These are phyloP conservation scores for Hypotaenidia philippensis DNA, from an alignment of 2,797 vertebrate genomes.

Conservation along the genomic window DNA sequence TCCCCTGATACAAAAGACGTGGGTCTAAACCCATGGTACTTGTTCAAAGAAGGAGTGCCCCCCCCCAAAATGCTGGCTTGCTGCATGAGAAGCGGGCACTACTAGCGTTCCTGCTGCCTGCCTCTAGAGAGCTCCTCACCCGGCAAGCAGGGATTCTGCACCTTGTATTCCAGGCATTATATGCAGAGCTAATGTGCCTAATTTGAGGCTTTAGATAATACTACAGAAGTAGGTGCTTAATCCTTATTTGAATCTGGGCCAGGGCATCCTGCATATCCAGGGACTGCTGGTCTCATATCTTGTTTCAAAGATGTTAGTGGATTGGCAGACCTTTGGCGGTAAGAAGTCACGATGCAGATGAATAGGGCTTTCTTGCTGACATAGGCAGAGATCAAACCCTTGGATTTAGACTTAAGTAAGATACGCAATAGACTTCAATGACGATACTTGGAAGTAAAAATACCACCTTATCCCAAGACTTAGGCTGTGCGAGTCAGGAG, in stretches of 20 bases:
- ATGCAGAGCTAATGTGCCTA: conserved; percentile 50
- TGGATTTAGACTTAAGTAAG: conserved; percentile 50
- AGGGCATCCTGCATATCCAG: conserved; percentile 24
- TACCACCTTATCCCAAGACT: conserved; percentile 34
- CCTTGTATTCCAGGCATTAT: conserved; percentile 36
- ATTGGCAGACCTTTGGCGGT: conserved; percentile 11
- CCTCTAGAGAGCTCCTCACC: not conserved
- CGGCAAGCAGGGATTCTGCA: not conserved
- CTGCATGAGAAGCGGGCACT: too few species aligned
- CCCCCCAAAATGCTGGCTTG: too few species aligned
- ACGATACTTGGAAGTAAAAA: conserved; percentile 17
- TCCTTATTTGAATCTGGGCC: conserved; percentile 61
- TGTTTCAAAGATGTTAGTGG: not conserved
- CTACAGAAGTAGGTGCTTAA: conserved; percentile 66
- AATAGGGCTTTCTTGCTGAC: conserved; percentile 46
- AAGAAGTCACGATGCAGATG: conserved; percentile 24
- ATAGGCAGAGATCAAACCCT: conserved; percentile 41
- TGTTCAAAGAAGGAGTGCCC: too few species aligned
- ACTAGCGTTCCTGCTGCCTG: not conserved
- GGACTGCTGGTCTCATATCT: not conserved
- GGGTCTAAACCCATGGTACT: not conserved
- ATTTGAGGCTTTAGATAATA: conserved; percentile 67
- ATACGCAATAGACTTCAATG: not conserved
- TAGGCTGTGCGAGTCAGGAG: not conserved
- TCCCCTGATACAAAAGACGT: rapidly evolving